These are phyloP conservation scores for Tonatia bakeri DNA, from an alignment of 2,113 vertebrate genomes.

Conservation along the genomic window DNA sequence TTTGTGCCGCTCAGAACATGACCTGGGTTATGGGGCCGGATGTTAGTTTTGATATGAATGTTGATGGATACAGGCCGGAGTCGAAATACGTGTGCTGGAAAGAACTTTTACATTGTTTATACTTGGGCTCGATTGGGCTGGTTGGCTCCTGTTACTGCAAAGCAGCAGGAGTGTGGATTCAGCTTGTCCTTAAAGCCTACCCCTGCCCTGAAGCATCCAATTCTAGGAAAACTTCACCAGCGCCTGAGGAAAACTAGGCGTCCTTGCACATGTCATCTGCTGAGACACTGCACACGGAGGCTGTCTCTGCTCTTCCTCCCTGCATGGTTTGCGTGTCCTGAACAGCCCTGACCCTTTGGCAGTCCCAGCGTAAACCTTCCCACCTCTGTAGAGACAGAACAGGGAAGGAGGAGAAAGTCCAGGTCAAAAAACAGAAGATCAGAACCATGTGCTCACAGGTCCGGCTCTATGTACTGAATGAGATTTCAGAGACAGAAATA, in stretches of 20 bases:
- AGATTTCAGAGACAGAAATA: no score
- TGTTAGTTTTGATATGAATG: neutral
- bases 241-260: neutral
- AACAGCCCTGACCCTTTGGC: neutral
- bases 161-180: no score
- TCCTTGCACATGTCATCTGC: neutral
- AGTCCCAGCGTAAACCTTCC: neutral
- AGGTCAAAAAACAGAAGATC: no score
- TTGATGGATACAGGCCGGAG: neutral
- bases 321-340: neutral
- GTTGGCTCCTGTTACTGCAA: no score
- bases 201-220: neutral
- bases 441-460: no score
- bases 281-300: neutral
- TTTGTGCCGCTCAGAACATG: neutral
- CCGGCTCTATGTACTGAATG: no score
- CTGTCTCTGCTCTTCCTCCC: neutral
- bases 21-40: no score
- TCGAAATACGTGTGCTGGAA: neutral
- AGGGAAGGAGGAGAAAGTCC: constrained; percentile 26
- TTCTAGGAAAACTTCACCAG: neutral
- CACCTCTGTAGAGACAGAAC: neutral
- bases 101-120: neutral
- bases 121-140: no score
- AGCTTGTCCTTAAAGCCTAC: neutral